A percentile compares a stretch with the other conserved stretches of the same genome.
Evolutionary conservation across 2,797 vertebrate species (phyloP).

Genomic region (Loriculus beryllinus): DNA sequence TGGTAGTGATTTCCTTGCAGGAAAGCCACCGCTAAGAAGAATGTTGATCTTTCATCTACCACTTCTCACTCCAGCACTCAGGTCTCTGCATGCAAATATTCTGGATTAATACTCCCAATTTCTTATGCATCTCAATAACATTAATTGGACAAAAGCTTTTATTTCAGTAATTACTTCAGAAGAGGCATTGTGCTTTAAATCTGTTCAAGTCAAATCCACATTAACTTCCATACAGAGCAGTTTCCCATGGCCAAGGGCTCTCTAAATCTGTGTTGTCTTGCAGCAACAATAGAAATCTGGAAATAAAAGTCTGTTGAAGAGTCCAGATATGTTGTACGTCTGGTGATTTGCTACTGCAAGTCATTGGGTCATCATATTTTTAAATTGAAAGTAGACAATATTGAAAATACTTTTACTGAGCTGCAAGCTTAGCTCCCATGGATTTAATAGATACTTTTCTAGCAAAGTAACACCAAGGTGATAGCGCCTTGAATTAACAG

Average conservation of each 20-base stretch:
- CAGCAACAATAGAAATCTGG: background rate
- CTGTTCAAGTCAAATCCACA: background rate
- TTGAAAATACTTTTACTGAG: background rate
- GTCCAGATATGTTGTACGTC: background rate
- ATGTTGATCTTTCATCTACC: background rate
- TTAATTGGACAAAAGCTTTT: background rate
- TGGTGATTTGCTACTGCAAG: background rate
- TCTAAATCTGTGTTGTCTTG: background rate
- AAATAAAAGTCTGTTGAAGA: background rate
- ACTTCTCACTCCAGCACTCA: background rate
- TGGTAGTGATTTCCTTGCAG: background rate
- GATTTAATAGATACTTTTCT: background rate
- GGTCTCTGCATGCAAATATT: background rate
- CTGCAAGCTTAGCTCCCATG: background rate
- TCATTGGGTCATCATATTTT: background rate
- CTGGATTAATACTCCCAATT: background rate
- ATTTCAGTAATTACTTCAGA: background rate
- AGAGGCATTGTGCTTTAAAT: background rate
- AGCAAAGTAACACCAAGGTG: fast-evolving
- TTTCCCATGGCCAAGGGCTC: fast-evolving
- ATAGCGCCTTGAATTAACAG: background rate
- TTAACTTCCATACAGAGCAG: background rate
- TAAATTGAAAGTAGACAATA: background rate
- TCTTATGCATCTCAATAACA: background rate
- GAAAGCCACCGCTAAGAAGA: background rate